phyloP scores from a whole-genome alignment of 2,888 invertebrate genomes.

The Nephrotoma flavescens region DNA sequence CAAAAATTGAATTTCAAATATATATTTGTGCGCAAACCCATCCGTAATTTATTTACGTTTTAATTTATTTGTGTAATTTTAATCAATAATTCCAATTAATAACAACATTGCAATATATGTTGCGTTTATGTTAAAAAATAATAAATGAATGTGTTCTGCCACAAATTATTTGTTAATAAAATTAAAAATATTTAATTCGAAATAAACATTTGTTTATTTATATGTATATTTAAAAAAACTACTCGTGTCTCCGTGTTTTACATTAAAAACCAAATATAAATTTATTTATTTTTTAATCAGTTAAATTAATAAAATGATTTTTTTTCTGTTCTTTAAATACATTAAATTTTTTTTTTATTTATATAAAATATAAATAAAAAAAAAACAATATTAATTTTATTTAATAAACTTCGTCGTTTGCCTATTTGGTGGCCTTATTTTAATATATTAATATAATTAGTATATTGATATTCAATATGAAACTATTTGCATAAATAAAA shows the following conservation, averaged over 20 bases:
- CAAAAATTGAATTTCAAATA: too few species aligned
- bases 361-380: too few species aligned
- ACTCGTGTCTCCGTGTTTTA: neutral
- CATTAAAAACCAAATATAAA: neutral
- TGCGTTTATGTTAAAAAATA: neutral
- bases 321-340: neutral
- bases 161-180: neutral
- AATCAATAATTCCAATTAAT: neutral
- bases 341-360: neutral
- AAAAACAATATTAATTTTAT: neutral
- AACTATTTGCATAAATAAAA: neutral
- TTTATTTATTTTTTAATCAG: neutral
- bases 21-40: too few species aligned
- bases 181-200: neutral
- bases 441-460: neutral
- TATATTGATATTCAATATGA: neutral
- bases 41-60: too few species aligned
- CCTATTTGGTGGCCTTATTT: neutral
- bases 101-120: neutral
- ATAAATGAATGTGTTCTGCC: neutral
- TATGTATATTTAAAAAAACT: neutral
- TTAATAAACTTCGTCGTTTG: neutral
- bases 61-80: neutral
- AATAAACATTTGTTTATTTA: neutral
- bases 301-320: neutral